phyloP scores from a whole-genome alignment of 2,113 vertebrate genomes.

The Aleadryas rufinucha region DNA sequence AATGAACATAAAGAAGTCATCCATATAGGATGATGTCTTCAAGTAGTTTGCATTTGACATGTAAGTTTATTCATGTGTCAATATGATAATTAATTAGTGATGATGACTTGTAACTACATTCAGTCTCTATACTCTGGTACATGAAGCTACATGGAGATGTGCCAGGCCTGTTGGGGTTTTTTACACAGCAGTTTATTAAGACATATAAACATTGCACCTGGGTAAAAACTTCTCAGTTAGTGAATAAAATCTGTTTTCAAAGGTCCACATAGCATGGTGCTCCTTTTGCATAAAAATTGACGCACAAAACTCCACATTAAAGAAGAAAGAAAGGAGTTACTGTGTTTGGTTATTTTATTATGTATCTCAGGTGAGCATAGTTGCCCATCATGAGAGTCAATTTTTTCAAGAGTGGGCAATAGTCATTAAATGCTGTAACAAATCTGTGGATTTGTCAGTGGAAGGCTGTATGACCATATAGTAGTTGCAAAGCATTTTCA shows the following conservation, averaged over 20 bases:
- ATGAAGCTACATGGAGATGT: not conserved
- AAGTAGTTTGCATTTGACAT: not conserved
- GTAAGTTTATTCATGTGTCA: not conserved
- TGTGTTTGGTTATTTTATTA: not conserved
- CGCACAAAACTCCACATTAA: not conserved
- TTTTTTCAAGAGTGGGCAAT: constrained; percentile 1
- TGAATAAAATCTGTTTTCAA: not conserved
- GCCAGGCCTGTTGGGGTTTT: not conserved
- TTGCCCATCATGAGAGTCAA: not conserved
- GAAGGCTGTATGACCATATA: not conserved
- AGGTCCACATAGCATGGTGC: not conserved
- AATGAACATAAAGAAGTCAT: not conserved
- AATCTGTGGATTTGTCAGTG: not conserved
- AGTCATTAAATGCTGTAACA: not conserved
- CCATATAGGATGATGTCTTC: not conserved
- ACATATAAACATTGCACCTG: not conserved
- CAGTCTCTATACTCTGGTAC: not conserved
- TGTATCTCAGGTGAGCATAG: not conserved
- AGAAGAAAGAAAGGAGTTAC: not conserved
- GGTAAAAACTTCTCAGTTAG: not conserved
- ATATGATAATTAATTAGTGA: not conserved
- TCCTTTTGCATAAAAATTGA: not conserved
- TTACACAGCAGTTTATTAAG: not conserved
- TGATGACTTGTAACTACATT: not conserved
- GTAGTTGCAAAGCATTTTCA: not conserved